These are phyloP conservation scores for Phodopus roborovskii DNA, from an alignment of 2,113 vertebrate genomes.

Conservation along the genomic window DNA sequence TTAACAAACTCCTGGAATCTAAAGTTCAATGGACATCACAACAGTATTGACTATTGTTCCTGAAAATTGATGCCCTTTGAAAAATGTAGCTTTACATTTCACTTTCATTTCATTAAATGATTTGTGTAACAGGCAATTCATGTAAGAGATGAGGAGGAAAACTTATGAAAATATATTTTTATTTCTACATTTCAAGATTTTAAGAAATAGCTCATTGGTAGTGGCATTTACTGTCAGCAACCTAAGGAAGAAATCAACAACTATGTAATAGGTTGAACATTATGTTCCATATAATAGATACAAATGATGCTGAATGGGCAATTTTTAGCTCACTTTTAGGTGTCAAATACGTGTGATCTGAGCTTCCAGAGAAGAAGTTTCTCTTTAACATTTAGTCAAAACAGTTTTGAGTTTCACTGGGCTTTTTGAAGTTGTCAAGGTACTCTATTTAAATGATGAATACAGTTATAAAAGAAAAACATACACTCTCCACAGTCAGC, in stretches of 20 bases:
- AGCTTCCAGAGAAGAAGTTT: conserved; percentile 7
- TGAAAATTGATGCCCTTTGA: background rate
- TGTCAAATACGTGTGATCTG: background rate
- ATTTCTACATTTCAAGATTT: background rate
- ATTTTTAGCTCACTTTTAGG: conserved; percentile 3
- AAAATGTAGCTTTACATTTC: background rate
- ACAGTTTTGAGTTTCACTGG: background rate
- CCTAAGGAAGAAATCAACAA: background rate
- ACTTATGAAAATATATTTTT: background rate
- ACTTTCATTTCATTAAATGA: background rate
- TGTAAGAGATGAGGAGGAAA: background rate
- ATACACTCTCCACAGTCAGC: conserved; percentile 41
- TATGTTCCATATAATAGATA: background rate
- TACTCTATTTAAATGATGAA: conserved; percentile 65
- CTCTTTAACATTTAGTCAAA: conserved; percentile 31
- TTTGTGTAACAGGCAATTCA: background rate
- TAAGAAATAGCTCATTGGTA: background rate
- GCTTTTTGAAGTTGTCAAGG: conserved; percentile 32
- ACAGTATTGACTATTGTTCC: background rate
- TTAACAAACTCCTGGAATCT: background rate
- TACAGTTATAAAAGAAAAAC: conserved; percentile 39
- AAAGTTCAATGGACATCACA: background rate
- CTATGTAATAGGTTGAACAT: background rate
- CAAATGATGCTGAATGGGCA: background rate
- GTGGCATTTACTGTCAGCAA: background rate